phyloP scores from a whole-genome alignment of 2,888 invertebrate species.

The Ectobius pallidus region DNA sequence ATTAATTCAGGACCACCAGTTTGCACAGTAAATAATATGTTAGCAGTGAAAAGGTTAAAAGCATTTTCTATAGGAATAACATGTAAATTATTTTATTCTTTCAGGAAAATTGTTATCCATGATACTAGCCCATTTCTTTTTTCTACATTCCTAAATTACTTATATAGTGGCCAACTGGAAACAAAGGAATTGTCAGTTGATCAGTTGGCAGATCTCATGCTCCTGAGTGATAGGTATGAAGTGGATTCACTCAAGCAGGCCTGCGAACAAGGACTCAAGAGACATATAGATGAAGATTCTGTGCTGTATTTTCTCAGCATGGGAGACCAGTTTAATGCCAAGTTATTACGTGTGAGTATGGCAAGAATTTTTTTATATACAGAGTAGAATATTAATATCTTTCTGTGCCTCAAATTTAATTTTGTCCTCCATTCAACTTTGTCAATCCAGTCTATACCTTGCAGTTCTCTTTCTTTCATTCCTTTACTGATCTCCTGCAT shows the following conservation, averaged over 20 bases:
- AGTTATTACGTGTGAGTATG: slow-evolving; percentile 58
- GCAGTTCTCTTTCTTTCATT: no score
- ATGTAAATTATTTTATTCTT: no score
- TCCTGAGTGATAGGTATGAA: slow-evolving; percentile 67
- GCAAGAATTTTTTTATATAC: no score
- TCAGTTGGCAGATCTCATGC: slow-evolving; percentile 67
- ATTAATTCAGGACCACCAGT: no score
- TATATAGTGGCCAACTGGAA: slow-evolving; percentile 67
- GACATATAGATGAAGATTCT: slow-evolving; percentile 66
- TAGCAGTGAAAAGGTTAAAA: no score
- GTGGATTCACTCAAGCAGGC: slow-evolving; percentile 67
- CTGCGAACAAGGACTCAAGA: slow-evolving; percentile 66
- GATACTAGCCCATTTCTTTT: slow-evolving; percentile 69
- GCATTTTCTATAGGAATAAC: no score
- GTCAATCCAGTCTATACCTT: no score
- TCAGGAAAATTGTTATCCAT: slow-evolving; percentile 68
- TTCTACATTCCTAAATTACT: slow-evolving; percentile 65
- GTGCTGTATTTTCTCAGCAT: slow-evolving; percentile 68
- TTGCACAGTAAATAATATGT: no score
- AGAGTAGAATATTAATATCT: no score
- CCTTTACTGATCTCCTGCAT: no score
- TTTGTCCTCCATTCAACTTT: no score
- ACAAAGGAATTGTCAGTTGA: slow-evolving; percentile 57
- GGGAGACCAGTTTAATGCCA: slow-evolving; percentile 70
- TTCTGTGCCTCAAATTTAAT: no score